phyloP scores from a whole-genome alignment of 2,888 invertebrate genomes.

The Apeira syringaria region DNA sequence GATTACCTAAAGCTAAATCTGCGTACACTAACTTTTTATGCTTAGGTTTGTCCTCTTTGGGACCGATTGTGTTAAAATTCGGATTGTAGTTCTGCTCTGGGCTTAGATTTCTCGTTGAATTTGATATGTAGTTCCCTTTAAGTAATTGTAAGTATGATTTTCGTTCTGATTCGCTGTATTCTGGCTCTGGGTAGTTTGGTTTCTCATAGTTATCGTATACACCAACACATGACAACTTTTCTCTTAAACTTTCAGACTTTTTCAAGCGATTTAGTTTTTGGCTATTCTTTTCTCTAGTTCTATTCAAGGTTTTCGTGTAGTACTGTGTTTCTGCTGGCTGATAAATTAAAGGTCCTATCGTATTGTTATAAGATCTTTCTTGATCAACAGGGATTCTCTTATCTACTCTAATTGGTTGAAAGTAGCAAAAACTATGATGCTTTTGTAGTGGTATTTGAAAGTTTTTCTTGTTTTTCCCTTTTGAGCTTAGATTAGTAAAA shows the following conservation, averaged over 20 bases:
- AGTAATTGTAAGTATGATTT: constrained; percentile 72
- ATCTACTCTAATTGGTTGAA: constrained; percentile 85
- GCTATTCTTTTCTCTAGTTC: constrained; percentile 72
- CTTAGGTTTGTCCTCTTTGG: constrained; percentile 71
- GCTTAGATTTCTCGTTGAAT: constrained; percentile 70
- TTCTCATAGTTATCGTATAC: constrained; percentile 76
- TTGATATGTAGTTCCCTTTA: constrained; percentile 79
- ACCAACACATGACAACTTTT: constrained; percentile 78
- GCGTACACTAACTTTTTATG: constrained; percentile 81
- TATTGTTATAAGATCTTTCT: constrained; percentile 71
- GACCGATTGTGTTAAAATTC: constrained; percentile 64
- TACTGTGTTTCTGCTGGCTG: constrained; percentile 70
- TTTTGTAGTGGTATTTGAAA: constrained; percentile 86
- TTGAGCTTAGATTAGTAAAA: constrained; percentile 78
- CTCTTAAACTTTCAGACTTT: constrained; percentile 77
- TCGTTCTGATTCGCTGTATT: constrained; percentile 71
- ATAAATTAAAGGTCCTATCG: constrained; percentile 75
- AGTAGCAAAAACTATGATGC: constrained; percentile 87
- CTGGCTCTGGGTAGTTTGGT: constrained; percentile 74
- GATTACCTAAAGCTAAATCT: constrained; percentile 81
- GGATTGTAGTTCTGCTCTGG: constrained; percentile 60
- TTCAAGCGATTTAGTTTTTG: constrained; percentile 75
- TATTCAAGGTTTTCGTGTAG: constrained; percentile 77
- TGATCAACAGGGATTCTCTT: constrained; percentile 79
- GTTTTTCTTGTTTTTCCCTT: constrained; percentile 84